Base-by-base conservation (phyloP, 1,140 invertebrate genomes). In the Drosophila kepulauana region DNA sequence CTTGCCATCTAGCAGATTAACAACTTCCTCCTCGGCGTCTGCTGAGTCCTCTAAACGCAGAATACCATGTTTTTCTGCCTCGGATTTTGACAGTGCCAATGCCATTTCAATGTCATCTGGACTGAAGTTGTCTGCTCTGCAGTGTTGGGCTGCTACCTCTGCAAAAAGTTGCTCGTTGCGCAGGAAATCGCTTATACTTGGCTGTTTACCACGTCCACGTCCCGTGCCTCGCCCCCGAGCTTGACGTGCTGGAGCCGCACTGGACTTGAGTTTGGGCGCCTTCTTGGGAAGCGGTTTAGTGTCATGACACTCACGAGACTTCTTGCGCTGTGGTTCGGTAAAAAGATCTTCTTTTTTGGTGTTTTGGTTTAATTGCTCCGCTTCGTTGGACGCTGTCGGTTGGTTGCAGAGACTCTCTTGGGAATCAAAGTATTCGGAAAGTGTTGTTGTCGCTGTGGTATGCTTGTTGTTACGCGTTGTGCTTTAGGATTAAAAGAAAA, bases 91-190 rank as follows among this genome's bases (percentile, higher is more conserved):
- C 16, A 92, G 61, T 7, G 88, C 90, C 66, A 92, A 65, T 43
- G 91, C 91, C 74, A 92, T 78, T 72, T 88, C 90, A 57, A 92
- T 90, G 59, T 92, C 91, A 61, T 91, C 77, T 4, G 82, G 82
- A 80, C 81, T 91, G 10, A 92, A 84, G 49, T 90, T 90, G 30
- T 92, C 91, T 7, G 81, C 79, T 28, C 79, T 54, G 43, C 91
- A 91, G 41, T 92, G 90, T 52, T 92, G 81, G 1, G 90, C 91
- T 3, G 91, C 85, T 1, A 92, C 82, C 46, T 91, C 81, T 0
- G 91, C 59, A 28, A 92, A 91, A 3, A 92, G 64, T 57, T 91
- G 75, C 45, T 92, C 91, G 28, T 91, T 91, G n/a, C 82, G 79
- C 15, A 91, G 51, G 11, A 92, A 91, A 7, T 89, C 84, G 35